These are phyloP conservation scores for Catharus bicknelli DNA, from an alignment of 2,113 vertebrate genomes.

Conservation along the genomic window DNA sequence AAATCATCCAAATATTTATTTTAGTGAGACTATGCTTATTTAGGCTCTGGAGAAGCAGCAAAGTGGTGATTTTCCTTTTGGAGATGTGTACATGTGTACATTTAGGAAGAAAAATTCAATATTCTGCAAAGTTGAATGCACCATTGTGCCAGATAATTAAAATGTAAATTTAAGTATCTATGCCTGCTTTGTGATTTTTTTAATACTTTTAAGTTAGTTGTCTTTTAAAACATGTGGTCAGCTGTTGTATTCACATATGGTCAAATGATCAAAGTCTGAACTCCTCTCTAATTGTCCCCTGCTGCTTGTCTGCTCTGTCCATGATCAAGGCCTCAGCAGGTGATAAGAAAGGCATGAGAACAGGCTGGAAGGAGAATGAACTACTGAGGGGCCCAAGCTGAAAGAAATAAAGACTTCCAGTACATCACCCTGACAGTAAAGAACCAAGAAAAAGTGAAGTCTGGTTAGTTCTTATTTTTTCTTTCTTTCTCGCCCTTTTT, in stretches of 20 bases:
- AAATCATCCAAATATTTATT: constrained; percentile 15
- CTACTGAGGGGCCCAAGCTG: constrained; percentile 93
- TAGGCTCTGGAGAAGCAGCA: constrained; percentile 20
- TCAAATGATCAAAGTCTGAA: constrained; percentile 99
- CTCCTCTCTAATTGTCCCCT: constrained; percentile 98
- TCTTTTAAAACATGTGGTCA: constrained; percentile 95
- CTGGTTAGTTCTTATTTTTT: constrained; percentile 85
- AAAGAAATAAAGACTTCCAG: constrained; percentile 99
- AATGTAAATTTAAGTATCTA: constrained; percentile 87
- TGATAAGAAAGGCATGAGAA: constrained; percentile 98
- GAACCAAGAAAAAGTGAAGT: constrained; percentile 91
- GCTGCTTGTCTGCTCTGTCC: constrained; percentile 94
- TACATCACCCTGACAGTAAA: constrained; percentile 96
- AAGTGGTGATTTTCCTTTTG: constrained; percentile 52
- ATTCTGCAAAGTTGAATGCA: constrained; percentile 74
- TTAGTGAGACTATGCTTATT: constrained; percentile 43
- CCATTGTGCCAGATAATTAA: constrained; percentile 82
- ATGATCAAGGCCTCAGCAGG: constrained; percentile 99
- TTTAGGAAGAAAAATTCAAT: constrained; percentile 67
- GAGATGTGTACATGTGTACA: constrained; percentile 47
- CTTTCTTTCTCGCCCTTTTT: background rate
- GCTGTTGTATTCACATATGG: constrained; percentile 98
- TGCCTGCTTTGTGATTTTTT: constrained; percentile 80
- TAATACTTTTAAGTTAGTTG: constrained; percentile 88
- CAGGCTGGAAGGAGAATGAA: constrained; percentile 92